Conservation (phyloP, 2,113 vertebrate genomes). For the Lamprologus callipterus region DNA sequence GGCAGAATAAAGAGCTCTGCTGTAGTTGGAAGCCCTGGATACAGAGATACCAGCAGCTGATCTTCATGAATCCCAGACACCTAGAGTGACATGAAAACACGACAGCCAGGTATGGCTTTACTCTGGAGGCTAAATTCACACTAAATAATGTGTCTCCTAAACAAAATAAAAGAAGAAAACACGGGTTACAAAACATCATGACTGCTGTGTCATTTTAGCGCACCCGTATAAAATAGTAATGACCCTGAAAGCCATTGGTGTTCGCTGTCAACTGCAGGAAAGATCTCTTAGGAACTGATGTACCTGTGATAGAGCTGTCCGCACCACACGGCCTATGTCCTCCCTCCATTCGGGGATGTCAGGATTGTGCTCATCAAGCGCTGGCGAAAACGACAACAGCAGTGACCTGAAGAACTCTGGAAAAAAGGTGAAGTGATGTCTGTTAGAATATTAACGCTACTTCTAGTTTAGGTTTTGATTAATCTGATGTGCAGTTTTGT, state of each 20-base stretch:
- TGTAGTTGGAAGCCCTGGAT: constrained; percentile 85
- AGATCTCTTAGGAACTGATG: constrained; percentile 27
- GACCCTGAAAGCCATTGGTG: constrained; percentile 16
- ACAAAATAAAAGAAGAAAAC: neutral
- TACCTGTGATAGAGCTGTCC: constrained; percentile 84
- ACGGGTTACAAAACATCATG: neutral
- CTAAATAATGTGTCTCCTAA: neutral
- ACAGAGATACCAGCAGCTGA: constrained; percentile 85
- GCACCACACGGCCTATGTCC: constrained; percentile 88
- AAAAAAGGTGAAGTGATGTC: neutral
- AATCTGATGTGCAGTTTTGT: constrained; percentile 48
- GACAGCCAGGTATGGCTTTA: neutral
- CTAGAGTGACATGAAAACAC: constrained; percentile 47
- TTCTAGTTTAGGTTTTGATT: constrained; percentile 39
- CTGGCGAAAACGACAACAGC: constrained; percentile 88
- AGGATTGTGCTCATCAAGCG: constrained; percentile 92
- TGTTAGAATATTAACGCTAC: constrained; percentile 17
- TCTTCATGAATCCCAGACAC: constrained; percentile 83
- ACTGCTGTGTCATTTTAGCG: neutral
- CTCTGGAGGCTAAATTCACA: neutral
- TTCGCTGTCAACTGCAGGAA: neutral
- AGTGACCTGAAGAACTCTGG: constrained; percentile 92
- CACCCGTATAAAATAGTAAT: constrained; percentile 50
- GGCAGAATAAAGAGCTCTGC: constrained; percentile 93
- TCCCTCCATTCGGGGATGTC: constrained; percentile 94